phyloP scores from a whole-genome alignment of 2,113 vertebrate genomes.

The Ploceus nigricollis region DNA sequence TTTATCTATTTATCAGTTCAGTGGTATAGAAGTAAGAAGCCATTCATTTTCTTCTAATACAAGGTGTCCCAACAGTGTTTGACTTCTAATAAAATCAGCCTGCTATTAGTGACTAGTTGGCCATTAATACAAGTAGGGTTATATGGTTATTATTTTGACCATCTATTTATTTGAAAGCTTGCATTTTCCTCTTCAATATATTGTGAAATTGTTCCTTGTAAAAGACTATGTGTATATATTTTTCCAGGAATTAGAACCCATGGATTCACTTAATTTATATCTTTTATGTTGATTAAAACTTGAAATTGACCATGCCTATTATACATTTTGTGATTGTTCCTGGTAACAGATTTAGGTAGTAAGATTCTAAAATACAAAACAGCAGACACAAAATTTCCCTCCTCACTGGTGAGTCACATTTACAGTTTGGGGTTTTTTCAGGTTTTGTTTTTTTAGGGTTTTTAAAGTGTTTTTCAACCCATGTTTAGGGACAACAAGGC shows the following conservation, averaged over 20 bases:
- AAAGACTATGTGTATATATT: background rate
- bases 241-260: background rate
- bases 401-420: background rate
- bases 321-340: background rate
- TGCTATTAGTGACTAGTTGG: background rate
- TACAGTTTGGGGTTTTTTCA: fast-evolving
- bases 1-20: background rate
- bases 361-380: background rate
- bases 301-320: background rate
- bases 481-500: background rate
- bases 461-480: background rate
- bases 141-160: background rate
- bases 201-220: background rate
- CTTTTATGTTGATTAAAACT: background rate
- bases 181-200: background rate
- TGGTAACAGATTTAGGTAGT: background rate
- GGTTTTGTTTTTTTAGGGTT: background rate
- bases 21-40: background rate
- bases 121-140: background rate
- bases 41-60: background rate
- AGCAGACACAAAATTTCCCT: background rate
- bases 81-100: background rate
- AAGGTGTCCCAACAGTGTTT: background rate
- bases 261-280: background rate
- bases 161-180: background rate